phyloP scores from a whole-genome alignment of 1,140 invertebrate species.

The Drosophila kanapiae region DNA sequence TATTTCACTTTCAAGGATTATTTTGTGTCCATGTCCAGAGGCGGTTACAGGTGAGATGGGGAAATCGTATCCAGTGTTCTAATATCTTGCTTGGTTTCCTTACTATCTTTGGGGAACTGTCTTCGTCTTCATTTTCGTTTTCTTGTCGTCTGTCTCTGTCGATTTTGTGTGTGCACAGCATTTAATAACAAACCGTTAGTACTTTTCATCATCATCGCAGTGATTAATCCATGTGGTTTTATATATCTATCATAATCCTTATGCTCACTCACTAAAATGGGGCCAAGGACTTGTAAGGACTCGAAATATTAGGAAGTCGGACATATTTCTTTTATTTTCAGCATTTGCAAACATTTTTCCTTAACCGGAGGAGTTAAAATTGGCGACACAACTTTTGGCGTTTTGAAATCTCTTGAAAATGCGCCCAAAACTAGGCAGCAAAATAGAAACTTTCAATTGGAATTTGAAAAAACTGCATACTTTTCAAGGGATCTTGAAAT shows the following conservation, averaged over 20 bases:
- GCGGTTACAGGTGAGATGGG: background rate
- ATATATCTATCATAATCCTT: background rate
- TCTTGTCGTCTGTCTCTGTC: slow-evolving; percentile 18
- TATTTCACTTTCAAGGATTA: slow-evolving; percentile 9
- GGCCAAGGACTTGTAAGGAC: background rate
- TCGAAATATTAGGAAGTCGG: background rate
- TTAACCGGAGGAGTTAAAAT: too few species aligned
- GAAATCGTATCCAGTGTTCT: background rate
- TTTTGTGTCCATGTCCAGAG: background rate
- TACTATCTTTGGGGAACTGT: background rate
- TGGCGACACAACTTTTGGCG: background rate
- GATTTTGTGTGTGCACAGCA: slow-evolving; percentile 35
- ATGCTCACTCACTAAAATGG: background rate
- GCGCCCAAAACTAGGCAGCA: background rate
- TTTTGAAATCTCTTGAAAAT: background rate
- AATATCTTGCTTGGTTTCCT: background rate
- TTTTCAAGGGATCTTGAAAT: background rate
- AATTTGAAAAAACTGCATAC: background rate
- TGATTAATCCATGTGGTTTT: slow-evolving; percentile 1
- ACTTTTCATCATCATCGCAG: background rate
- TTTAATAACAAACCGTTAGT: slow-evolving; percentile 50
- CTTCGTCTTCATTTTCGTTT: background rate
- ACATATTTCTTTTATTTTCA: background rate
- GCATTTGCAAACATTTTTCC: background rate
- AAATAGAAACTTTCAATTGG: too few species aligned